Base-by-base conservation (phyloP, 1,140 invertebrate genomes). In the Formica exsecta region DNA sequence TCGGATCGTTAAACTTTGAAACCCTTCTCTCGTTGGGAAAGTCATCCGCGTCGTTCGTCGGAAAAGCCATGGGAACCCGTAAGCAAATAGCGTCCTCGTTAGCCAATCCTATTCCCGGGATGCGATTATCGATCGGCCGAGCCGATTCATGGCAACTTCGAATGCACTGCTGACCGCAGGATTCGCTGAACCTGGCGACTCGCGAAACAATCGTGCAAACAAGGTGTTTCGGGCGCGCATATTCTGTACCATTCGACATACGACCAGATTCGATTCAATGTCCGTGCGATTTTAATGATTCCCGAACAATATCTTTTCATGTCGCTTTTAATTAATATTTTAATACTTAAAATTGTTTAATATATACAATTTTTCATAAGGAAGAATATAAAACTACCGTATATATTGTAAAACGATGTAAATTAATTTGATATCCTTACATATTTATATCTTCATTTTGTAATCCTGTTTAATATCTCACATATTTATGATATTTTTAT, bases 21-120 rank as follows among this genome's bases (percentile, higher is more conserved):
- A 75, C 66, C 48, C 85, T 65, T 74, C 32, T 74, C 54, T 64
- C 71, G 77, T 57, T 62, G 48, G 74, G 29, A 86, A 88, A 85
- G 73, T 85, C 73, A 77, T 61, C 62, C 48, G 51, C 51, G 32
- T 62, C 48, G 77, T 79, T 36, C 57, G 76, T 59, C 22, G 73
- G 88, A 25, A 86, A 85, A 79, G 76, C 85, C 70, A 74, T 81
- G 79, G 73, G 71, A 68, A 79, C 87, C 88, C 64, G 75, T 86
- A 88, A 89, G 83, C 87, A 90, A 91, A 91, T 84, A 87, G 85
- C 83, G 57, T 44, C 89, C 89, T 91, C 90, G 89, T 90, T 91
- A 90, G 85, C 73, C 86, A 86, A 86, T 89, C 86, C 88, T 73
- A 76, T 80, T 71, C 70, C 59, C 62, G 68, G 57, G 86, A 71